Conservation (phyloP, 2,888 invertebrate genomes). For the Odontothrips loti region DNA sequence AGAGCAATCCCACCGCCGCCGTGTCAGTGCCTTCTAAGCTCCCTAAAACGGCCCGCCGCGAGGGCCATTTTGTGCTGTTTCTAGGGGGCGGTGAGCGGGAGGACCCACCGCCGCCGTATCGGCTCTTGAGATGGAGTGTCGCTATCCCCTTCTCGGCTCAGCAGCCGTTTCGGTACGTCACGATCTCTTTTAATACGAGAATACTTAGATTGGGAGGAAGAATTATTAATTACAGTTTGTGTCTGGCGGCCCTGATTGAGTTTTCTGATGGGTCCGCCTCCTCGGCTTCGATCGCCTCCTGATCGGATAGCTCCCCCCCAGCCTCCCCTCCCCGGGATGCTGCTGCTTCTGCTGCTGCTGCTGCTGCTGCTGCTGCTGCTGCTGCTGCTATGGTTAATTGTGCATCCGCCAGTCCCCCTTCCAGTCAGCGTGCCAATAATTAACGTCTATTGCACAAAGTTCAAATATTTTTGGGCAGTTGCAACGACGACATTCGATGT, state of each 20-base stretch:
- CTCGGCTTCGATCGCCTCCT: slow-evolving; percentile 8
- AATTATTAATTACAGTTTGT: slow-evolving; percentile 14
- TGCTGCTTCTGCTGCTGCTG: neutral
- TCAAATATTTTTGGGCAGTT: too few species aligned
- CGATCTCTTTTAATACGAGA: slow-evolving; percentile 17
- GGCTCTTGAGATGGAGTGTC: neutral
- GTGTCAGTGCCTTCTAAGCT: neutral
- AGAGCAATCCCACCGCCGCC: neutral
- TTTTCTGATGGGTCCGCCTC: slow-evolving; percentile 24
- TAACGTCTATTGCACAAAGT: too few species aligned
- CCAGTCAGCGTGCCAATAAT: neutral
- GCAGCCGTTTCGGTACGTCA: slow-evolving; percentile 5
- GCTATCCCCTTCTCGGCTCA: neutral
- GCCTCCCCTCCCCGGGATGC: neutral
- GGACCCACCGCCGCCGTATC: neutral
- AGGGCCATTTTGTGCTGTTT: too few species aligned
- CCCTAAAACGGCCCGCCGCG: too few species aligned
- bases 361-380: neutral
- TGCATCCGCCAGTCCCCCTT: neutral
- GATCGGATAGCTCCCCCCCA: neutral
- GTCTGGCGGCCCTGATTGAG: slow-evolving; percentile 15
- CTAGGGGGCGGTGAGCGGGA: neutral
- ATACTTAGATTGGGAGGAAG: slow-evolving; percentile 15
- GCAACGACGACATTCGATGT: too few species aligned
- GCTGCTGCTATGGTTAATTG: neutral